These are phyloP conservation scores for Stichopus chloronotus DNA, from an alignment of 35 echinoderm and acorn worm species.

Conservation along the genomic window DNA sequence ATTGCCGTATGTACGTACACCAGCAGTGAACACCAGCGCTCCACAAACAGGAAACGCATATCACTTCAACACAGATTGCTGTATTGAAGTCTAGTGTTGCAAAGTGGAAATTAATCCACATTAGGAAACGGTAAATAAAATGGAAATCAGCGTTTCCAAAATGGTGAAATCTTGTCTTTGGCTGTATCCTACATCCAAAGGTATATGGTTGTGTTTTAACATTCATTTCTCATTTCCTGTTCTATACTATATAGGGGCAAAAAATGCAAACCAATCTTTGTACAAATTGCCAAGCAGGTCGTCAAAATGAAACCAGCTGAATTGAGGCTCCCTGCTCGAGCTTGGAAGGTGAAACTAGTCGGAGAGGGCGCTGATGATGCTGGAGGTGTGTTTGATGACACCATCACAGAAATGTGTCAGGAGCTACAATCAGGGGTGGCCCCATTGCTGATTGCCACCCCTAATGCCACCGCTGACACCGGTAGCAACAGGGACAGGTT, in stretches of 20 bases:
- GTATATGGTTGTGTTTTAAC: too few relatives aligned
- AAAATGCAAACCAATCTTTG: constrained; percentile 97
- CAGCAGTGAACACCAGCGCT: too few relatives aligned
- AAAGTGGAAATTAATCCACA: too few relatives aligned
- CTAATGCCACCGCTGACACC: constrained; percentile 86
- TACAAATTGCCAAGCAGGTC: constrained; percentile 99
- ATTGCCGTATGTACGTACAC: too few relatives aligned
- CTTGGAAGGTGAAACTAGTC: constrained; percentile 98
- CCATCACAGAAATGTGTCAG: constrained; percentile 99
- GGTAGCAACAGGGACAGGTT: constrained; percentile 97
- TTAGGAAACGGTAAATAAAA: too few relatives aligned
- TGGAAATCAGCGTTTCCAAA: too few relatives aligned
- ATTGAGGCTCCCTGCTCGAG: constrained; percentile 87
- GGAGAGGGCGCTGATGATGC: constrained; percentile 98
- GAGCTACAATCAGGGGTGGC: constrained; percentile 94
- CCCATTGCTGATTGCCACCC: constrained; percentile 82
- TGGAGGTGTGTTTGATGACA: constrained; percentile 98
- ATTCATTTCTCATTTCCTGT: neutral
- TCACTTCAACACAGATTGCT: too few relatives aligned
- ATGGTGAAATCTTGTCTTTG: too few relatives aligned
- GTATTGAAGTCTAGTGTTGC: too few relatives aligned
- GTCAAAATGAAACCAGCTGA: constrained; percentile 87
- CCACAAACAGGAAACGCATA: too few relatives aligned
- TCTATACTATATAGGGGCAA: constrained; percentile 68
- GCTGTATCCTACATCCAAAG: too few relatives aligned